A percentile compares a stretch with the other conserved stretches of the same genome.
These are phyloP conservation scores for Apotomis turbidana DNA, from an alignment of 2,888 invertebrate genomes.

Conservation along the genomic window DNA sequence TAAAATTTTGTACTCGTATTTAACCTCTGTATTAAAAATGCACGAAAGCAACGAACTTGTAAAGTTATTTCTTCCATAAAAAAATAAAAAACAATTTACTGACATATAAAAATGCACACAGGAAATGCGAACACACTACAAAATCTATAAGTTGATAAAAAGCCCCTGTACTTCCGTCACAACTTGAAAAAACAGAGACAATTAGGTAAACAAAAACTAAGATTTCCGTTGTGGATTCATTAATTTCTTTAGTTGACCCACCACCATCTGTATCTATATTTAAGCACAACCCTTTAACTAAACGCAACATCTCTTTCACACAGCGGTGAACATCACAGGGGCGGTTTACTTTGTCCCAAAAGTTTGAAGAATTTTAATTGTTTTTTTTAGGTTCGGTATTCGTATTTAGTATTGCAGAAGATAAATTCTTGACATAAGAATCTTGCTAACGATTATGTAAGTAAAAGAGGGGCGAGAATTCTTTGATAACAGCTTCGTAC, in stretches of 20 bases:
- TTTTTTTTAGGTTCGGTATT: slow-evolving; percentile 16
- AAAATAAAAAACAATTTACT: too few species aligned
- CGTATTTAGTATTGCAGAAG: slow-evolving; percentile 3
- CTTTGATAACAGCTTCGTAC: too few species aligned
- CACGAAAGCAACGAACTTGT: too few species aligned
- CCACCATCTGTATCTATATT: slow-evolving; percentile 36
- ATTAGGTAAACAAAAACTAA: slow-evolving; percentile 8
- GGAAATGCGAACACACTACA: too few species aligned
- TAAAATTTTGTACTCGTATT: too few species aligned
- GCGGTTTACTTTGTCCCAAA: slow-evolving; percentile 23
- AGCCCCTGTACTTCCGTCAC: background rate
- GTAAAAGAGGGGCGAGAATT: too few species aligned
- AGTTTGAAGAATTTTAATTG: slow-evolving; percentile 31
- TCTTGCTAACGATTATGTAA: background rate
- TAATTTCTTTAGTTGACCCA: slow-evolving; percentile 18
- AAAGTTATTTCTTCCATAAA: too few species aligned
- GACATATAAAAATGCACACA: too few species aligned
- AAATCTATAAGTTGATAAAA: too few species aligned
- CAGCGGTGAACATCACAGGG: slow-evolving; percentile 30
- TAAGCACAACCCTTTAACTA: slow-evolving; percentile 19
- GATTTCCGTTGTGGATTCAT: background rate
- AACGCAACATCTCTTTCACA: slow-evolving; percentile 26
- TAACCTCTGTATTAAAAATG: too few species aligned
- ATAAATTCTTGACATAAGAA: background rate
- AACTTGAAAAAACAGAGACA: background rate